A percentile compares a stretch with the other conserved stretches of the same genome.
phyloP scores from a whole-genome alignment of 2,888 invertebrate species.

The Thalpophila matura region DNA sequence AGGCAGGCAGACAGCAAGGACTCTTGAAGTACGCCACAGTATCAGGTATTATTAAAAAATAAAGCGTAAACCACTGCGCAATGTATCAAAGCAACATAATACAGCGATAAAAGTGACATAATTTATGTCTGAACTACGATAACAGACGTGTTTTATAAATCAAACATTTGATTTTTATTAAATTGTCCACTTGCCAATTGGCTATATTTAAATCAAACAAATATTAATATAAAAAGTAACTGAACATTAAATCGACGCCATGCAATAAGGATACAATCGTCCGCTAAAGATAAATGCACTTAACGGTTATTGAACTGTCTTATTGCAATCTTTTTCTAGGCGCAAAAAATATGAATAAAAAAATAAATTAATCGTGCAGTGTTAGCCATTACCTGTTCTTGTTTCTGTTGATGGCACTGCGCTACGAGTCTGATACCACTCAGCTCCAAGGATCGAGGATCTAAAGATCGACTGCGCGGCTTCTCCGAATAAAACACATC shows the following conservation, averaged over 20 bases:
- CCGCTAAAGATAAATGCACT: conserved; percentile 15
- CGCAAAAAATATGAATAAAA: neutral
- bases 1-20: conserved; percentile 54
- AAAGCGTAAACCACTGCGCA: conserved; percentile 15
- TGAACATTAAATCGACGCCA: neutral
- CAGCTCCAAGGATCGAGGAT: conserved; percentile 93
- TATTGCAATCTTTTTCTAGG: neutral
- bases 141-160: conserved; percentile 37
- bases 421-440: conserved; percentile 92
- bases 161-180: conserved; percentile 36
- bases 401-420: conserved; percentile 83
- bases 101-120: conserved; percentile 35
- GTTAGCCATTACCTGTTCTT: conserved; percentile 41
- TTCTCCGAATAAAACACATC: conserved; percentile 90
- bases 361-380: neutral
- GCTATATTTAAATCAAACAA: conserved; percentile 25
- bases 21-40: conserved; percentile 24
- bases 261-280: conserved; percentile 7
- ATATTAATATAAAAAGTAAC: neutral
- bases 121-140: conserved; percentile 42
- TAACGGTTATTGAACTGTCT: conserved; percentile 4
- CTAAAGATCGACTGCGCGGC: conserved; percentile 94
- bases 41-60: conserved; percentile 33
- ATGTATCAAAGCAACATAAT: conserved; percentile 30
- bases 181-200: conserved; percentile 13